phyloP scores from a whole-genome alignment of 2,797 vertebrate genomes.

The Babyrousa celebensis region DNA sequence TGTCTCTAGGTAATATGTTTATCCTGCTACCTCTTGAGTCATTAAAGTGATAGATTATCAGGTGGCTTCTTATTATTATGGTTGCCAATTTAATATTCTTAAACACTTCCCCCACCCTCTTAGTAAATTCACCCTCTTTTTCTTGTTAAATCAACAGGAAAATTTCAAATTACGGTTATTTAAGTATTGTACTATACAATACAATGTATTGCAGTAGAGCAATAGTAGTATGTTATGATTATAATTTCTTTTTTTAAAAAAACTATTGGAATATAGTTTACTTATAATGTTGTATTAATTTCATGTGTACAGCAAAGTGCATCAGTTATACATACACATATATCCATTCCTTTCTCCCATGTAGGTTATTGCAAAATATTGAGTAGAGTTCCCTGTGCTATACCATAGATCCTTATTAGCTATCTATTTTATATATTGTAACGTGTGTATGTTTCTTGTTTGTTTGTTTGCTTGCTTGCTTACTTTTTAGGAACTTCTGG shows the following conservation, averaged over 20 bases:
- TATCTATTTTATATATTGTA: no score
- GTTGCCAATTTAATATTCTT: conserved; percentile 38
- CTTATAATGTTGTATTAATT: no score
- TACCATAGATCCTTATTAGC: no score
- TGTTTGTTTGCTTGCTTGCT: no score
- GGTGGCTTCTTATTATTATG: not conserved
- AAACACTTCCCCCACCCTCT: not conserved
- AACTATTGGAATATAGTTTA: no score
- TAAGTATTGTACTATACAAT: not conserved
- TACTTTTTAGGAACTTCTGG: no score
- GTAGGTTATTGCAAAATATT: no score
- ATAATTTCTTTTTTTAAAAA: not conserved
- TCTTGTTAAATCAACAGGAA: not conserved
- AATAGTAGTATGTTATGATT: not conserved
- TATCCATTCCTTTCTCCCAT: no score
- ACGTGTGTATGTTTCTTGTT: no score
- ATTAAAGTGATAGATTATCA: not conserved
- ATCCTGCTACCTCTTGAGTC: not conserved
- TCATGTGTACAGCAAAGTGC: no score
- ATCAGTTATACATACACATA: no score
- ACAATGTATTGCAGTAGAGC: not conserved
- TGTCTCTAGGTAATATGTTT: not conserved
- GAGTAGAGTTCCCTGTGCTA: no score
- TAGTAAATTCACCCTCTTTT: conserved; percentile 17
- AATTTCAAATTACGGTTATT: conserved; percentile 11